Conservation (phyloP, 2,888 invertebrate species). For the Nowickia ferox region DNA sequence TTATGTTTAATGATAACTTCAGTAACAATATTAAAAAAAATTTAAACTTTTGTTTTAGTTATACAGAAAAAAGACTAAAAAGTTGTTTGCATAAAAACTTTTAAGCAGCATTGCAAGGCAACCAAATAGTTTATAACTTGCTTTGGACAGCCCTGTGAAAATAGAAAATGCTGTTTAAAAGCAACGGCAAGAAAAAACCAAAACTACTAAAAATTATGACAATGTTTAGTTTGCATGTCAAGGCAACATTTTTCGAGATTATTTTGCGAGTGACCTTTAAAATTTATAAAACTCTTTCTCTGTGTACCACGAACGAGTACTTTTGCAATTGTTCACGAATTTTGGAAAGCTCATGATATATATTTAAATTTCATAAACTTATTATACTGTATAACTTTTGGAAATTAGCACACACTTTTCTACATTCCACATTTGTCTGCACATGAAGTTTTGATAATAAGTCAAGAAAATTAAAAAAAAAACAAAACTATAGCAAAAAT, state of each 20-base stretch:
- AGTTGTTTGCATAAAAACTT: too few species aligned
- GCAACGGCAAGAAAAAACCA: neutral
- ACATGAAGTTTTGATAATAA: neutral
- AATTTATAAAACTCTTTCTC: conserved; percentile 51
- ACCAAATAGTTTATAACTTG: neutral
- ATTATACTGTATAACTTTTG: conserved; percentile 16
- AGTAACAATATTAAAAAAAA: too few species aligned
- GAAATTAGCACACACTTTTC: conserved; percentile 14
- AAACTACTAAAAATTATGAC: conserved; percentile 50
- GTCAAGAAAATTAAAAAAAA: neutral
- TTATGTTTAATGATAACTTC: too few species aligned
- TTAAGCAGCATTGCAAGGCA: too few species aligned
- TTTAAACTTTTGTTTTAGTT: too few species aligned
- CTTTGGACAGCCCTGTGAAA: conserved; percentile 38
- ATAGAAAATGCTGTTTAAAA: neutral
- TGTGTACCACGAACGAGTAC: neutral
- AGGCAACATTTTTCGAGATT: conserved; percentile 61
- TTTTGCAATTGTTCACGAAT: neutral
- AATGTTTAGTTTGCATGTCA: conserved; percentile 68
- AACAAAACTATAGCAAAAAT: neutral
- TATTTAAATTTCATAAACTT: neutral
- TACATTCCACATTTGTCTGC: neutral
- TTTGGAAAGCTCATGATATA: neutral
- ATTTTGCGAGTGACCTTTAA: conserved; percentile 63
- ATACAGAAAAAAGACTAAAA: too few species aligned